phyloP scores from a whole-genome alignment of 2,113 vertebrate species.

The Ophiodon elongatus region DNA sequence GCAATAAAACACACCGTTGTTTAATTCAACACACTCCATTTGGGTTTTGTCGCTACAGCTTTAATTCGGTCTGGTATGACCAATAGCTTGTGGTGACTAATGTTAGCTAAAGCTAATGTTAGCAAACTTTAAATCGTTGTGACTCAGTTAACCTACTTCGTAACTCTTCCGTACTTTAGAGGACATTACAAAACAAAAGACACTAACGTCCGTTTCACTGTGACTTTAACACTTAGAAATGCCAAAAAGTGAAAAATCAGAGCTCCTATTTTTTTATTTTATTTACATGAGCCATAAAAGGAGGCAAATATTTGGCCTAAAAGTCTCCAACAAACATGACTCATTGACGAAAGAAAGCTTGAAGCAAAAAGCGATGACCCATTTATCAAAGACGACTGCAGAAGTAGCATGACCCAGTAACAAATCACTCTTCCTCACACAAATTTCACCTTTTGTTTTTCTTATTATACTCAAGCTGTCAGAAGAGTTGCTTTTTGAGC shows the following conservation, averaged over 20 bases:
- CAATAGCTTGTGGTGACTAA: background rate
- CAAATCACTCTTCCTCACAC: conserved; percentile 29
- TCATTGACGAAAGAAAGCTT: conserved; percentile 58
- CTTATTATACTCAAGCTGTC: conserved; percentile 22
- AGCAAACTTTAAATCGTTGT: background rate
- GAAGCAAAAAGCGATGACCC: conserved; percentile 66
- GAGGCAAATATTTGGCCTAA: conserved; percentile 49
- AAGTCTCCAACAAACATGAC: conserved; percentile 63
- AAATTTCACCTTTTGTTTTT: conserved; percentile 39
- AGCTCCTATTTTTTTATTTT: background rate
- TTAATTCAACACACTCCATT: background rate
- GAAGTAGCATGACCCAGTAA: conserved; percentile 53
- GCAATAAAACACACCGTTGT: background rate
- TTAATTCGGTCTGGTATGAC: background rate
- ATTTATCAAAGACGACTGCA: conserved; percentile 63
- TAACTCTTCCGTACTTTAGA: too few species aligned
- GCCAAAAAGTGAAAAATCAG: conserved; percentile 33
- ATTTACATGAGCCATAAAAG: conserved; percentile 28
- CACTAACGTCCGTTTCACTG: background rate
- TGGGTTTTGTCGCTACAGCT: background rate
- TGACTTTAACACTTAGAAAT: conserved; percentile 10
- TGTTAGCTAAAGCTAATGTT: background rate
- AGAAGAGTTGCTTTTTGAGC: conserved; percentile 18
- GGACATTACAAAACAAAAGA: background rate
- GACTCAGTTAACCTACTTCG: background rate